Conservation (phyloP, 1,140 invertebrate genomes). For the Leptopilina boulardi region DNA sequence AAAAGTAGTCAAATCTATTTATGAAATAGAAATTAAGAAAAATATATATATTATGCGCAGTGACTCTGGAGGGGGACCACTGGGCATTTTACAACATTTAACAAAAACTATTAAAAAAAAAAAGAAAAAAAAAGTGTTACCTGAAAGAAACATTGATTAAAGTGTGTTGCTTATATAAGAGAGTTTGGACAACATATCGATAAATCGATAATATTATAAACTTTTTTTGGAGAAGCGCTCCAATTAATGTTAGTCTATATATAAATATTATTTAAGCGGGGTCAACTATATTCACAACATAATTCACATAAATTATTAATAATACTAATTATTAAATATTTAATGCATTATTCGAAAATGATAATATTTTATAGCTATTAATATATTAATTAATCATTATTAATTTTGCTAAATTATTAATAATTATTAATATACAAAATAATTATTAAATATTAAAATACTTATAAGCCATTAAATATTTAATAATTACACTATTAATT, state of each 20-base stretch:
- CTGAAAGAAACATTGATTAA: constrained; percentile 8
- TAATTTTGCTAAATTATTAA: too few relatives aligned
- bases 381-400: too few relatives aligned
- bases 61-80: constrained; percentile 10
- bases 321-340: not conserved
- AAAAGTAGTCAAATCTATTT: constrained; percentile 15
- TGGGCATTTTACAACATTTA: constrained; percentile 1
- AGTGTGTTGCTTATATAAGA: constrained; percentile 27
- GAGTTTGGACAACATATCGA: constrained; percentile 32
- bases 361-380: not conserved
- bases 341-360: not conserved
- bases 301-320: not conserved
- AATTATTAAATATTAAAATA: too few relatives aligned
- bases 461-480: too few relatives aligned
- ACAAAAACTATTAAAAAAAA: too few relatives aligned
- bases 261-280: not conserved
- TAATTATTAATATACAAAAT: too few relatives aligned
- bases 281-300: constrained; percentile 9
- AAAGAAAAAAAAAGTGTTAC: constrained; percentile 6
- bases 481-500: not conserved
- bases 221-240: not conserved
- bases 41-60: constrained; percentile 5
- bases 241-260: not conserved
- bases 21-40: constrained; percentile 5
- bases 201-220: constrained; percentile 6